These are phyloP conservation scores for Pteruthius melanotis DNA, from an alignment of 2,113 vertebrate species.

Conservation along the genomic window DNA sequence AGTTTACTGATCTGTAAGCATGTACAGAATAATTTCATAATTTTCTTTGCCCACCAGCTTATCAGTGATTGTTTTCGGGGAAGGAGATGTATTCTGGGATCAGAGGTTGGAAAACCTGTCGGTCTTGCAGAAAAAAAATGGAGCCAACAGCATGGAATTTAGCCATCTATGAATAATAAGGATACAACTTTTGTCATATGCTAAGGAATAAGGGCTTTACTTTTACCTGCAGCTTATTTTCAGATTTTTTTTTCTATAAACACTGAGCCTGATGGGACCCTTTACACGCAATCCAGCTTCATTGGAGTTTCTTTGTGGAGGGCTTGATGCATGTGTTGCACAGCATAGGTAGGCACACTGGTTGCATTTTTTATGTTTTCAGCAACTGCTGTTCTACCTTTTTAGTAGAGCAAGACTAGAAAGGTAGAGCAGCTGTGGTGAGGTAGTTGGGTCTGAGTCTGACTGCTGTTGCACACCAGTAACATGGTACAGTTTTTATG, in stretches of 20 bases:
- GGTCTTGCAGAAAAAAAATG: not conserved
- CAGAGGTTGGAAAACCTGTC: not conserved
- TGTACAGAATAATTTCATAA: not conserved
- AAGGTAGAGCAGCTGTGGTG: not conserved
- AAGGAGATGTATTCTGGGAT: not conserved
- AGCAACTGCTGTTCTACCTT: not conserved
- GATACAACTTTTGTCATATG: not conserved
- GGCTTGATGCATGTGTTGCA: not conserved
- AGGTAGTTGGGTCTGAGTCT: not conserved
- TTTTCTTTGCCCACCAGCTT: not conserved
- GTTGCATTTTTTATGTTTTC: not conserved
- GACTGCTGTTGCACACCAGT: not conserved
- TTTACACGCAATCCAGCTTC: not conserved
- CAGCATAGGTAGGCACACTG: not conserved
- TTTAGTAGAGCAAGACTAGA: not conserved
- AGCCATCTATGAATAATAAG: not conserved
- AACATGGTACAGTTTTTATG: not conserved
- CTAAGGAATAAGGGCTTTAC: not conserved
- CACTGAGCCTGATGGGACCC: fast-evolving
- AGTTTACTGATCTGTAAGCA: not conserved
- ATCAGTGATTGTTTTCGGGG: not conserved
- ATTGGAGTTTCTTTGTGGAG: not conserved
- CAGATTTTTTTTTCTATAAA: not conserved
- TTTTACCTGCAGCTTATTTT: not conserved
- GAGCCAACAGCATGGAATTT: not conserved